Percentiles rank a stretch among this genome's conserved stretches.
These are phyloP conservation scores for Bujurquina vittata DNA, from an alignment of 2,113 vertebrate genomes.

Conservation along the genomic window DNA sequence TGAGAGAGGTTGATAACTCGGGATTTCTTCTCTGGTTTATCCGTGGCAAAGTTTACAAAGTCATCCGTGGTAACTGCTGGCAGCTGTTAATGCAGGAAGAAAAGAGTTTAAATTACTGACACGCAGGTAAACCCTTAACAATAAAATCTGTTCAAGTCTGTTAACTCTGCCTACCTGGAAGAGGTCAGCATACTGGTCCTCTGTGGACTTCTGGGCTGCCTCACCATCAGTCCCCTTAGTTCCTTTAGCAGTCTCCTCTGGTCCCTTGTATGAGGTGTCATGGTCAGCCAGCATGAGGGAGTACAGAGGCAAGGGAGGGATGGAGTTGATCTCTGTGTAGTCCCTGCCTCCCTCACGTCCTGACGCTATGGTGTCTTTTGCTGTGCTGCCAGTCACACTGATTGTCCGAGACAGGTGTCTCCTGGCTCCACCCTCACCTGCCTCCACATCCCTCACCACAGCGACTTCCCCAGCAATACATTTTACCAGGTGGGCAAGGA, in stretches of 20 bases:
- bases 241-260: constrained; percentile 86
- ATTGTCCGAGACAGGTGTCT: constrained; percentile 96
- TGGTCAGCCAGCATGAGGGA: constrained; percentile 92
- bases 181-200: constrained; percentile 93
- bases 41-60: constrained; percentile 91
- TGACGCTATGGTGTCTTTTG: constrained; percentile 93
- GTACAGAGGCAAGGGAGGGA: constrained; percentile 92
- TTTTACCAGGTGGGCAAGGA: constrained; percentile 96
- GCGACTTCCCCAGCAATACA: constrained; percentile 98
- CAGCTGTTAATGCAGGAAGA: constrained; percentile 58
- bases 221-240: constrained; percentile 81
- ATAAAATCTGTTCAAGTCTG: background rate
- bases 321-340: constrained; percentile 98
- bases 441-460: constrained; percentile 91
- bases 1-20: constrained; percentile 96
- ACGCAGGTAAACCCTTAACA: background rate
- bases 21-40: constrained; percentile 94
- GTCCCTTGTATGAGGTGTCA: constrained; percentile 87
- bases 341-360: constrained; percentile 96
- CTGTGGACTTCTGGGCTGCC: constrained; percentile 76
- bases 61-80: constrained; percentile 91
- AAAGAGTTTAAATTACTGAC: background rate
- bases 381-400: constrained; percentile 97
- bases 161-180: constrained; percentile 82
- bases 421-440: constrained; percentile 89